A percentile compares a stretch with the other conserved stretches of the same genome.
Conservation (phyloP, 2,888 invertebrate genomes). For the Apamea anceps region DNA sequence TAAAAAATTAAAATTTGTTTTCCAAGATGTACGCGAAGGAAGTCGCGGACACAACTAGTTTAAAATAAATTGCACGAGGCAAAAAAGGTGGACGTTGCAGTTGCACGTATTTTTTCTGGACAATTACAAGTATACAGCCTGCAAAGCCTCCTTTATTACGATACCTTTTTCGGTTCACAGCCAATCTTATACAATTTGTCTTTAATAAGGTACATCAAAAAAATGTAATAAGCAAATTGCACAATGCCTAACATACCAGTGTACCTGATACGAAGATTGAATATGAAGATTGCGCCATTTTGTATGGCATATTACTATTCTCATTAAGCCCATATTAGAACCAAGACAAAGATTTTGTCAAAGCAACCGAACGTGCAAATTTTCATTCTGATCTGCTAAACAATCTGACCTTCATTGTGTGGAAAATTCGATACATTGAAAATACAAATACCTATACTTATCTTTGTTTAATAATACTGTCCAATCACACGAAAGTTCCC, state of each 20-base stretch:
- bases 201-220: constrained; percentile 22
- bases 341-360: constrained; percentile 27
- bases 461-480: background rate
- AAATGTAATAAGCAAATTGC: constrained; percentile 9
- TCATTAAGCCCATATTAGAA: constrained; percentile 30
- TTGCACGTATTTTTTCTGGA: constrained; percentile 39
- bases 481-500: too few species aligned
- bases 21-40: background rate
- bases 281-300: background rate
- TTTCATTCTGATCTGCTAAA: constrained; percentile 46
- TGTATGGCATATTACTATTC: constrained; percentile 27
- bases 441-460: background rate
- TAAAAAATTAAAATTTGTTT: background rate
- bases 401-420: constrained; percentile 42
- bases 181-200: constrained; percentile 42
- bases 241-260: background rate
- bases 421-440: constrained; percentile 48
- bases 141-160: constrained; percentile 25
- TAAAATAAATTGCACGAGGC: constrained; percentile 46
- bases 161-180: constrained; percentile 30
- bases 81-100: constrained; percentile 24
- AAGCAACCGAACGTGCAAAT: constrained; percentile 30
- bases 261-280: background rate
- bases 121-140: constrained; percentile 16
- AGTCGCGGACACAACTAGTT: background rate